Percentiles rank a stretch among this genome's conserved stretches.
Conservation (phyloP, 2,888 invertebrate genomes). For the Anoplius nigerrimus region DNA sequence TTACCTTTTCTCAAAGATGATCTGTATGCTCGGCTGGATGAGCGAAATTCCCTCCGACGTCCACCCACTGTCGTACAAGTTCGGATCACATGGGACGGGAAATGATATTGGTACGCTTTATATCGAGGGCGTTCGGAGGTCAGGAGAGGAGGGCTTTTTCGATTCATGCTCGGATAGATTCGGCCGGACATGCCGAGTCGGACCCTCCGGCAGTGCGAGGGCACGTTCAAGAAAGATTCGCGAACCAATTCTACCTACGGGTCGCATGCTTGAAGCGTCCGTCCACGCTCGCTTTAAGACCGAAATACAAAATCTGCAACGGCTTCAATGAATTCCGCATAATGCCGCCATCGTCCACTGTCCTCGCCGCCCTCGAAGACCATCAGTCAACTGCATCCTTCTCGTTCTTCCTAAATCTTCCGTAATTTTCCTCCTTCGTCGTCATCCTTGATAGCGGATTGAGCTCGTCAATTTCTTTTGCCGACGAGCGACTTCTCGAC, state of each 20-base stretch:
- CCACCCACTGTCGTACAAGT: no score
- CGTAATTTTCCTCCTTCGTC: no score
- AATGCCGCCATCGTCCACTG: not conserved
- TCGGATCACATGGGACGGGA: no score
- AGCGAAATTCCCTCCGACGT: no score
- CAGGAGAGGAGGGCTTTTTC: slow-evolving; percentile 30
- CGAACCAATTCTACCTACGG: slow-evolving; percentile 46
- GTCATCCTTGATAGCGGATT: no score
- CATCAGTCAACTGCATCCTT: slow-evolving; percentile 10
- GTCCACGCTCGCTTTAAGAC: slow-evolving; percentile 5
- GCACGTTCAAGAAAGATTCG: slow-evolving; percentile 36
- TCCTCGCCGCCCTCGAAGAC: slow-evolving; percentile 18
- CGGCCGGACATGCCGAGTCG: slow-evolving; percentile 22
- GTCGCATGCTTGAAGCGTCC: slow-evolving; percentile 36
- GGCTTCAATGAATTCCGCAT: slow-evolving; percentile 17
- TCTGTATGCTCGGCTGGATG: no score
- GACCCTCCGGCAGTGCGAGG: slow-evolving; percentile 22
- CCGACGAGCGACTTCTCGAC: no score
- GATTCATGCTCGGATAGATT: slow-evolving; percentile 33
- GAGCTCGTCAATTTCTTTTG: no score
- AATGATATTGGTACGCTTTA: no score
- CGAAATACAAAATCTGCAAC: slow-evolving; percentile 10
- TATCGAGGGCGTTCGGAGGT: slow-evolving; percentile 16
- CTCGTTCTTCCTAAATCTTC: no score
- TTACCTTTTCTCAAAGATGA: no score